These are phyloP conservation scores for Cephus nigrinus DNA, from an alignment of 2,888 invertebrate species.

Conservation along the genomic window DNA sequence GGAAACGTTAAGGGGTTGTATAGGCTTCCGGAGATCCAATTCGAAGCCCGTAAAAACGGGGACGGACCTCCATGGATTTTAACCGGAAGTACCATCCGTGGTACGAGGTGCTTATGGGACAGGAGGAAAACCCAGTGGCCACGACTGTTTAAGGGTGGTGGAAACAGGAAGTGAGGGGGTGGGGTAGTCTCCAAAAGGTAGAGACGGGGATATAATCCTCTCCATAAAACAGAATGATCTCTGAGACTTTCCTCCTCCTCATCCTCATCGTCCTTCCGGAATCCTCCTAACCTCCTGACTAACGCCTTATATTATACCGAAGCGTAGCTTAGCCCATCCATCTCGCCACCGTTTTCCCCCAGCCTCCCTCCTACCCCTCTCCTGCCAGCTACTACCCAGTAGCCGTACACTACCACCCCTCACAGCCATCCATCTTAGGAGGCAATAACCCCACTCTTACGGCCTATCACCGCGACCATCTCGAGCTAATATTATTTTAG, in stretches of 20 bases:
- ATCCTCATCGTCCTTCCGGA: neutral
- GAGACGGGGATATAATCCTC: conserved; percentile 18
- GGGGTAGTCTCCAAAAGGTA: neutral
- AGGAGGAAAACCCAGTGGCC: neutral
- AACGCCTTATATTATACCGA: conserved; percentile 25
- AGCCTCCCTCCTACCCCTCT: neutral
- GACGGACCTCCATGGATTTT: neutral
- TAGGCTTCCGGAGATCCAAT: neutral
- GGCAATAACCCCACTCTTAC: conserved; percentile 24
- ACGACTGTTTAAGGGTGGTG: neutral
- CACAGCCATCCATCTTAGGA: conserved; percentile 11
- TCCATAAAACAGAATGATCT: conserved; percentile 27
- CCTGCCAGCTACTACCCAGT: neutral
- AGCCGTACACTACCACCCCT: neutral
- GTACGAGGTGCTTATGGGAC: neutral
- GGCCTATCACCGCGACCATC: conserved; percentile 40
- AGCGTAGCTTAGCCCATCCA: conserved; percentile 28
- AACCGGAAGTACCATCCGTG: neutral
- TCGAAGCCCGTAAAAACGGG: neutral
- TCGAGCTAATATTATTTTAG: conserved; percentile 50
- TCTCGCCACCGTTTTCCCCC: conserved; percentile 34
- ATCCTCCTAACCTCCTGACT: conserved; percentile 25
- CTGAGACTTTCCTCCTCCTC: neutral
- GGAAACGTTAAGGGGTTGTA: neutral
- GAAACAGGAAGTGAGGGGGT: conserved; percentile 1